A percentile compares a stretch with the other conserved stretches of the same genome.
phyloP scores from a whole-genome alignment of 2,113 vertebrate species.

The Empidonax alnorum region DNA sequence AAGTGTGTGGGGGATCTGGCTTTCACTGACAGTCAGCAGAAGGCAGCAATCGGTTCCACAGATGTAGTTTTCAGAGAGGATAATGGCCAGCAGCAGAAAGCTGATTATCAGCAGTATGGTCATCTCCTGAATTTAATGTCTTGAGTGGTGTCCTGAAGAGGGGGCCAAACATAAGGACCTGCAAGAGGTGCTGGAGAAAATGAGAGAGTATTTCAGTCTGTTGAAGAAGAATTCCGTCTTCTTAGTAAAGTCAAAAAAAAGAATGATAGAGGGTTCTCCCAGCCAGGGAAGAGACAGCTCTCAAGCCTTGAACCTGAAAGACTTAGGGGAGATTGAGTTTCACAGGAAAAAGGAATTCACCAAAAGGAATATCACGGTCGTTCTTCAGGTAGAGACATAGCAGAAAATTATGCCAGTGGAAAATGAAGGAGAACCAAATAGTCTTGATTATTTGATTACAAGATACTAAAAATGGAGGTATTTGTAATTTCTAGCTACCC shows the following conservation, averaged over 20 bases:
- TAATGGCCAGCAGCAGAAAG: not conserved
- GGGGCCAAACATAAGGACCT: not conserved
- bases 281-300: not conserved
- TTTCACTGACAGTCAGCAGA: not conserved
- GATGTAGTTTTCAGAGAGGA: not conserved
- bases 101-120: not conserved
- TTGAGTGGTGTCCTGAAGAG: not conserved
- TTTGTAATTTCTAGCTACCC: not conserved
- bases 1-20: not conserved
- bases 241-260: not conserved
- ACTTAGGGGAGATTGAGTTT: not conserved
- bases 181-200: not conserved
- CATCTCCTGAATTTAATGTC: not conserved
- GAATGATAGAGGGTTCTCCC: not conserved
- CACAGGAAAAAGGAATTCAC: not conserved
- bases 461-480: not conserved
- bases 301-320: not conserved
- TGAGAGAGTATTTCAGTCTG: not conserved
- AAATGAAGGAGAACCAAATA: not conserved
- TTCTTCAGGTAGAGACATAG: not conserved
- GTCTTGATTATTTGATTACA: not conserved
- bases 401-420: not conserved
- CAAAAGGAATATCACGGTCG: not conserved
- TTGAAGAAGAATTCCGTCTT: not conserved
- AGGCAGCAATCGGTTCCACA: not conserved